Percentiles rank a stretch among this genome's conserved stretches.
Conservation (phyloP, 2,888 invertebrate genomes). For the Eupithecia insigniata region DNA sequence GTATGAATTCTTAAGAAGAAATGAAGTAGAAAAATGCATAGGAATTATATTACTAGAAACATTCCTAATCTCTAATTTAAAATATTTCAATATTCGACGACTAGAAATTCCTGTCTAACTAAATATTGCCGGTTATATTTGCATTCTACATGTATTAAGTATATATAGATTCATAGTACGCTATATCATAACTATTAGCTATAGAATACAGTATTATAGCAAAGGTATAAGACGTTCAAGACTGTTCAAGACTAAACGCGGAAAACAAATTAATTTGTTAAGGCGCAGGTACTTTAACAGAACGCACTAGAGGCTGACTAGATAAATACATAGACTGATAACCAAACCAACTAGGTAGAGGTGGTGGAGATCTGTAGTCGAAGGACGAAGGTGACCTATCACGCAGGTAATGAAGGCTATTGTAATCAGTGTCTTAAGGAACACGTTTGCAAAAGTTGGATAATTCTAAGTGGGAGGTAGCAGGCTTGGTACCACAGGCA, state of each 20-base stretch:
- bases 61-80: background rate
- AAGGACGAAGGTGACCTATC: constrained; percentile 1
- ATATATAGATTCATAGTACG: background rate
- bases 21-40: background rate
- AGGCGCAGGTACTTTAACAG: background rate
- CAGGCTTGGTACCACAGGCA: background rate
- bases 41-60: background rate
- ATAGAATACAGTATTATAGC: background rate
- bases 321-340: constrained; percentile 10
- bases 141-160: background rate
- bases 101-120: background rate
- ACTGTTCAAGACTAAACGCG: background rate
- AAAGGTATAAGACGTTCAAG: background rate
- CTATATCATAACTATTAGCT: background rate
- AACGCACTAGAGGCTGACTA: background rate
- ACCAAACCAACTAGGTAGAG: background rate
- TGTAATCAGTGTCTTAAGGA: background rate
- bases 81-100: background rate
- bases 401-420: background rate
- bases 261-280: background rate
- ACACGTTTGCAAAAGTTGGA: too few relatives aligned
- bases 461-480: background rate
- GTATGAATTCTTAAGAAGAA: background rate
- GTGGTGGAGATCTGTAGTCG: constrained; percentile 1
- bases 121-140: background rate